Conservation (phyloP, 2,888 invertebrate genomes). For the Cerastis rubricosa region DNA sequence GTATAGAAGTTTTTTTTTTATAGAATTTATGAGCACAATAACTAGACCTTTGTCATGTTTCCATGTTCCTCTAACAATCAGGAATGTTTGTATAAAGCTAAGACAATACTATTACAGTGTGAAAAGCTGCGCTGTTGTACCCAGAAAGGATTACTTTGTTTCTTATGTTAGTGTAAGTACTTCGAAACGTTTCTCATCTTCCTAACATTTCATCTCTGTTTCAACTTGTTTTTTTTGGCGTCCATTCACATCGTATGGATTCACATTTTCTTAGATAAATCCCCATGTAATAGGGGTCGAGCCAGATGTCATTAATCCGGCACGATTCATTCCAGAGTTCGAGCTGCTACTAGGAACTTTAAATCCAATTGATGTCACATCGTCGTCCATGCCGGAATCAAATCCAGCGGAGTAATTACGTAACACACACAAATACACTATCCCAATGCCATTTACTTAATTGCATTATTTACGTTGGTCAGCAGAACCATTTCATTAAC, state of each 20-base stretch:
- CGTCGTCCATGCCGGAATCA: not conserved
- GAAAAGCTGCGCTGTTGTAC: slow-evolving; percentile 15
- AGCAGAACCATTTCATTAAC: no score
- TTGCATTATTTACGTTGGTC: not conserved
- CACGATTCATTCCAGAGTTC: not conserved
- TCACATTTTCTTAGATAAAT: not conserved
- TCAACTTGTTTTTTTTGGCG: not conserved
- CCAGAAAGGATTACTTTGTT: not conserved
- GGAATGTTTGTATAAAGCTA: slow-evolving; percentile 20
- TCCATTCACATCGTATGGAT: not conserved
- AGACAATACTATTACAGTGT: slow-evolving; percentile 18
- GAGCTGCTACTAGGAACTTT: not conserved
- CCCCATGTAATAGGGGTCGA: not conserved
- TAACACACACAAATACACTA: not conserved
- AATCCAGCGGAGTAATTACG: not conserved
- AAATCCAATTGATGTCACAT: not conserved
- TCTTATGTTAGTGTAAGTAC: not conserved
- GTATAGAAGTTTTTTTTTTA: not conserved
- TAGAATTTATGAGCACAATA: not conserved
- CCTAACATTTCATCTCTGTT: not conserved
- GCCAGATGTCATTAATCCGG: not conserved
- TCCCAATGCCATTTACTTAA: not conserved
- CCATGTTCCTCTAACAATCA: not conserved
- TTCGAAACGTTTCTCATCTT: not conserved
- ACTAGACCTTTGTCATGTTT: not conserved